These are phyloP conservation scores for Riparia riparia DNA, from an alignment of 2,113 vertebrate species.

Conservation along the genomic window DNA sequence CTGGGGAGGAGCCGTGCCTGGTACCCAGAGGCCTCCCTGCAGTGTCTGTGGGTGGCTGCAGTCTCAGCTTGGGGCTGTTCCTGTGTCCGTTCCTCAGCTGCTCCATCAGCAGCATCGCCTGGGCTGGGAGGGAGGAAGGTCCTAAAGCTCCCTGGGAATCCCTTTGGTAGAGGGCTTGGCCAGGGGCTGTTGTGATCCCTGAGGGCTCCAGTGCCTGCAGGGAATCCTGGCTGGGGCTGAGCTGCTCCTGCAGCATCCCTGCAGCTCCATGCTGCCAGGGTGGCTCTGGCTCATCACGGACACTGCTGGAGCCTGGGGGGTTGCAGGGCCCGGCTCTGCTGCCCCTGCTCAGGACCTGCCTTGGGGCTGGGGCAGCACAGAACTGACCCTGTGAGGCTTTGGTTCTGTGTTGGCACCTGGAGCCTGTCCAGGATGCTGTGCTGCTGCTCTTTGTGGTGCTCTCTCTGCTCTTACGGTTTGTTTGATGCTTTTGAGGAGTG, in stretches of 20 bases:
- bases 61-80: rapidly evolving
- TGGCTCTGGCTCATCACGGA: not conserved
- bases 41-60: rapidly evolving
- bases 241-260: not conserved
- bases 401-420: not conserved
- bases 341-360: not conserved
- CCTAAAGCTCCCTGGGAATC: not conserved
- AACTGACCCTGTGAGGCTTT: rapidly evolving
- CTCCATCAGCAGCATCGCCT: rapidly evolving
- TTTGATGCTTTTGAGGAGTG: not conserved
- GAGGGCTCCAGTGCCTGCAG: not conserved
- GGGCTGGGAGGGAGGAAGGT: not conserved
- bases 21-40: rapidly evolving
- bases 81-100: not conserved
- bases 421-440: rapidly evolving
- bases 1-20: not conserved
- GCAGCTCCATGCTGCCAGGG: rapidly evolving
- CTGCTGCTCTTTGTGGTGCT: not conserved
- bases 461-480: not conserved
- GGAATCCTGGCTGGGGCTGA: not conserved
- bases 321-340: not conserved
- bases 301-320: rapidly evolving
- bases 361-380: not conserved
- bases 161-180: not conserved
- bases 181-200: not conserved